These are phyloP conservation scores for Labia minor DNA, from an alignment of 2,888 invertebrate genomes.

Conservation along the genomic window DNA sequence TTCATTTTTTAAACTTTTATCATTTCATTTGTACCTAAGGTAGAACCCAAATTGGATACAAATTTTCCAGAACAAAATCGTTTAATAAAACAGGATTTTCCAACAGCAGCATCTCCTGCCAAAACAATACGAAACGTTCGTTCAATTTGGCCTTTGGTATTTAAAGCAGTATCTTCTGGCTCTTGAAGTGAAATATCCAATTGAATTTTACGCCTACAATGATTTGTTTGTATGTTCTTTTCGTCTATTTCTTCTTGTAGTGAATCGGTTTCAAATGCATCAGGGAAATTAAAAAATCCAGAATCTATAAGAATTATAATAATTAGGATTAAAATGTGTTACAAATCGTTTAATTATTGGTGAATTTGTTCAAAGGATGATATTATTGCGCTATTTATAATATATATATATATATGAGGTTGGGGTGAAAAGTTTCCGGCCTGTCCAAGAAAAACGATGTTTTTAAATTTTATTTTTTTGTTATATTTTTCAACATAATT, in stretches of 20 bases:
- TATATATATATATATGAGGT: no score
- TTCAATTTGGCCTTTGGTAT: constrained; percentile 37
- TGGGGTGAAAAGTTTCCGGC: no score
- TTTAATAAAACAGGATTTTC: constrained; percentile 49
- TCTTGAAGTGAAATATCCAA: not conserved
- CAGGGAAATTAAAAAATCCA: constrained; percentile 37
- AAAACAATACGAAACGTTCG: constrained; percentile 49
- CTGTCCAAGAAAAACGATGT: no score
- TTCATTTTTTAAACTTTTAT: no score
- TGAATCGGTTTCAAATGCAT: constrained; percentile 30
- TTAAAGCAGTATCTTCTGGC: not conserved
- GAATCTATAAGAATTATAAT: constrained; percentile 33
- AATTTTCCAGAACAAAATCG: constrained; percentile 46
- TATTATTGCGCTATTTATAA: no score
- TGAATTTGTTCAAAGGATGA: no score
- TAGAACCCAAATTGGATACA: constrained; percentile 43
- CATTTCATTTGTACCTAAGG: no score
- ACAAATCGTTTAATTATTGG: no score
- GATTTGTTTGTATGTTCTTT: not conserved
- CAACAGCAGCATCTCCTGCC: constrained; percentile 51
- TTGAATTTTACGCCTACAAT: not conserved
- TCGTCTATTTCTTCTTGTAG: constrained; percentile 24
- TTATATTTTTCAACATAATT: no score
- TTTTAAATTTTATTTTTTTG: no score
- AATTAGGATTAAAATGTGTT: no score